A percentile compares a stretch with the other conserved stretches of the same genome.
These are phyloP conservation scores for Hydra vulgaris DNA, from an alignment of 30 jellyfish, hydroid and myxozoan genomes.

Conservation along the genomic window DNA sequence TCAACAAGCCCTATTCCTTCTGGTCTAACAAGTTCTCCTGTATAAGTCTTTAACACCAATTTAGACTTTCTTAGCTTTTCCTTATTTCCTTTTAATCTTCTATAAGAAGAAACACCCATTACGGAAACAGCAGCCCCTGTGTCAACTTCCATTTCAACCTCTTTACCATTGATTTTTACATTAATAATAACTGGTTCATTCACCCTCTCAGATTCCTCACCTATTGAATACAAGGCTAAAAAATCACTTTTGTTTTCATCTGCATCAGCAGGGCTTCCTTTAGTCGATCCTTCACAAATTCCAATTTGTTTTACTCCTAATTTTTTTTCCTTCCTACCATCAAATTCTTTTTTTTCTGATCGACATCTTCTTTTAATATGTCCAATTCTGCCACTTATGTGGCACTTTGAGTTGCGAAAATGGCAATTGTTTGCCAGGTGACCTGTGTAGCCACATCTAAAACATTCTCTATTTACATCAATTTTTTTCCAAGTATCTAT, in stretches of 20 bases:
- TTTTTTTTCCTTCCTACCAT: conserved; percentile 2
- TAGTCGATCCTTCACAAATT: background rate
- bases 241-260: conserved; percentile 10
- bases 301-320: background rate
- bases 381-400: conserved; percentile 13
- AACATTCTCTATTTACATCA: background rate
- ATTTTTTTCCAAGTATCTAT: background rate
- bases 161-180: conserved; percentile 10
- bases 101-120: conserved; percentile 10
- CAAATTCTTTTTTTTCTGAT: background rate
- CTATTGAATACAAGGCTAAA: conserved; percentile 5
- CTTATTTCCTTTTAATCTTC: background rate
- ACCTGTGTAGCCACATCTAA: conserved; percentile 9
- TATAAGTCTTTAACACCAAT: conserved; percentile 18
- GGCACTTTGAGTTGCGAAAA: background rate
- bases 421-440: conserved; percentile 1
- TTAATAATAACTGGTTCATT: conserved; percentile 1
- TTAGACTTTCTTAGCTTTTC: conserved; percentile 9
- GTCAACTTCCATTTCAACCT: conserved; percentile 24
- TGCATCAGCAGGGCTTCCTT: conserved; percentile 3
- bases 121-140: conserved; percentile 37
- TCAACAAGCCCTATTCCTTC: conserved; percentile 8
- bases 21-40: conserved; percentile 23
- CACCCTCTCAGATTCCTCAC: background rate
- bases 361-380: conserved; percentile 10